Base-by-base conservation (phyloP, 2,888 invertebrate species). In the Choreutis nemorana region DNA sequence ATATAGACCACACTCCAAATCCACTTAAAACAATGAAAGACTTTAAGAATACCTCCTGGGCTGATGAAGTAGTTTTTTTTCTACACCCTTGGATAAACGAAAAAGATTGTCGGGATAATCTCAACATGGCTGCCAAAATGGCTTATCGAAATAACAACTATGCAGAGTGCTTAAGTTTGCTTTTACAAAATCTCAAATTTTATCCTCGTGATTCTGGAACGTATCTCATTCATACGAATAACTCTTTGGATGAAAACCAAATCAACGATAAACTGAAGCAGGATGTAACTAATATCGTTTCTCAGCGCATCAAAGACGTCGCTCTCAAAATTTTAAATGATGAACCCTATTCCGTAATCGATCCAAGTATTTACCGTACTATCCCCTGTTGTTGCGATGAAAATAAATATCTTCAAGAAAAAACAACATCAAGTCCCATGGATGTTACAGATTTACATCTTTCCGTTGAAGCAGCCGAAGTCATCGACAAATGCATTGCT, bases 341-440 rank as follows among this genome's bases (percentile, higher is more conserved):
- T 28, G 55, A 61, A 28, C 27, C 56, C 0, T 72, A 62, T 43
- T 67, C 73, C 2, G 34, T 42, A 2, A 50, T 70, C 9, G 62
- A 68, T 16, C 24, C 47, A 2, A 34, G 38, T 10, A 40, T 55
- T 9, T 75, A 55, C 37, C 50, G 52, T 44, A 36, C 40, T 1
- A 35, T 77, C 27, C 67, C 67, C 8, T 78, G 78, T 33, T 64
- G 68, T 26, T 78, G 78, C 31, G 55, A 68, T 30, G 78, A 78
- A 47, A 26, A 48, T 0, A 61, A 51, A 26, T 71, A 61, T 40
- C 41, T 65, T 7, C 48, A 45, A 16, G 47, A 46, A 26, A 37
- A 35, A 20, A 29, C 27, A 0, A 29, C 40, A 13, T 34, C 44
- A 2, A 48, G 47, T 30, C 30, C 40, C 2, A 23, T 44, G 3